A percentile compares a stretch with the other conserved stretches of the same genome.
Evolutionary conservation across 2,113 vertebrate species (phyloP).

Genomic region (Pseudorectes ferrugineus): DNA sequence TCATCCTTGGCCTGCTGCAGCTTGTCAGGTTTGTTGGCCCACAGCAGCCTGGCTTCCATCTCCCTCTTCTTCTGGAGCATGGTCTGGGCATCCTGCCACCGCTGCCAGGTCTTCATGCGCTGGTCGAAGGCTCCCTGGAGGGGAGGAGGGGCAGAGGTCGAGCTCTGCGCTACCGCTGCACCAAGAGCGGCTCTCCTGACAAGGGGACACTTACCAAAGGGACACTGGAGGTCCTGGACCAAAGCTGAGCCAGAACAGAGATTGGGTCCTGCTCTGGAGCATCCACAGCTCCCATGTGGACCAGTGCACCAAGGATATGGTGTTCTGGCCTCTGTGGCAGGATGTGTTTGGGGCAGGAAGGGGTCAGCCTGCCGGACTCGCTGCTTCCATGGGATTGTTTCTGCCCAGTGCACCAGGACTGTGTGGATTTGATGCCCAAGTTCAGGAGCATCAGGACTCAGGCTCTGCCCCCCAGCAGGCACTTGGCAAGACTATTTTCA

Average conservation of each 20-base stretch:
- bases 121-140: constrained; percentile 92
- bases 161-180: neutral
- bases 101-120: constrained; percentile 96
- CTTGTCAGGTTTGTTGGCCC: constrained; percentile 97
- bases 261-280: neutral
- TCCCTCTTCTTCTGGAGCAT: constrained; percentile 95
- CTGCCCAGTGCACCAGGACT: neutral
- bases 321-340: neutral
- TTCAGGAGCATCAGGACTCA: neutral
- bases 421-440: neutral
- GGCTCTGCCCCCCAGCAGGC: neutral
- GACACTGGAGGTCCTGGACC: neutral
- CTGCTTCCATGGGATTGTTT: neutral
- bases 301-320: neutral
- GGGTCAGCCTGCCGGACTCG: neutral
- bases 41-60: constrained; percentile 89
- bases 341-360: neutral
- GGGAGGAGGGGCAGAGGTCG: neutral
- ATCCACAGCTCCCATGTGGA: neutral
- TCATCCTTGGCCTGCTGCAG: constrained; percentile 97
- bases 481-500: neutral
- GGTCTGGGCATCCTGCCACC: constrained; percentile 93
- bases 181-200: neutral
- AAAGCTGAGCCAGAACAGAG: neutral
- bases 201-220: neutral